Percentiles rank a stretch among this genome's conserved stretches.
Evolutionary conservation across 92 coral and sea anemone species (phyloP).

Genomic region (Siderastrea siderea): DNA sequence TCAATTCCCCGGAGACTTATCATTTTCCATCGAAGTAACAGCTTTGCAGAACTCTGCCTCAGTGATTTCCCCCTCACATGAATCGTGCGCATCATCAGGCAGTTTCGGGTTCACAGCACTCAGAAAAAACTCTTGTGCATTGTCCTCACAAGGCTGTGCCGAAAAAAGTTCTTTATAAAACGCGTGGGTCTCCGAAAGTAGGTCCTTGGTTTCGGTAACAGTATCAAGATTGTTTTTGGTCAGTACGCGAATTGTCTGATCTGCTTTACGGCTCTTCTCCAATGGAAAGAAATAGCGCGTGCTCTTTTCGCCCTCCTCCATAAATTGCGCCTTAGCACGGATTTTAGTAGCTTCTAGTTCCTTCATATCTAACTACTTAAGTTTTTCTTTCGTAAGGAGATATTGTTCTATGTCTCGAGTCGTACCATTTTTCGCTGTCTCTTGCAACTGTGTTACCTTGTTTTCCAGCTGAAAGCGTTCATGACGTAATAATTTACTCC

Average conservation of each 20-base stretch:
- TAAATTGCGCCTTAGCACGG: no score
- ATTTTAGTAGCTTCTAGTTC: no score
- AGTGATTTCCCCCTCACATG: background rate
- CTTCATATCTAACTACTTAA: no score
- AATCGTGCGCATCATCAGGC: background rate
- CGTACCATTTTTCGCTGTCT: background rate
- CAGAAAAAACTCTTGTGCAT: no score
- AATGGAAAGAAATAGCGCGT: conserved; percentile 16
- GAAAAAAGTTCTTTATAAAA: no score
- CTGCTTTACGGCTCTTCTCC: conserved; percentile 16
- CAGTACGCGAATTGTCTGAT: conserved; percentile 13
- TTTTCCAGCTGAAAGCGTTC: background rate
- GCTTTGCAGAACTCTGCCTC: background rate
- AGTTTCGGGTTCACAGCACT: background rate
- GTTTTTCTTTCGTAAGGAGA: background rate
- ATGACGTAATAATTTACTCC: background rate
- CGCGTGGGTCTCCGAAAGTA: background rate
- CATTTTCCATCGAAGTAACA: conserved; percentile 4
- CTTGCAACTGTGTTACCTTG: background rate
- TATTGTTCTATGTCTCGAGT: background rate
- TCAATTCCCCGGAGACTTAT: conserved; percentile 7
- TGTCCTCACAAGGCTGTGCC: no score
- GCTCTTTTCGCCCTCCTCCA: background rate
- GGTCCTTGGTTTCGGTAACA: background rate
- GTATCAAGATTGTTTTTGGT: conserved; percentile 42